These are phyloP conservation scores for Cyanistes caeruleus DNA, from an alignment of 2,113 vertebrate species.

Conservation along the genomic window DNA sequence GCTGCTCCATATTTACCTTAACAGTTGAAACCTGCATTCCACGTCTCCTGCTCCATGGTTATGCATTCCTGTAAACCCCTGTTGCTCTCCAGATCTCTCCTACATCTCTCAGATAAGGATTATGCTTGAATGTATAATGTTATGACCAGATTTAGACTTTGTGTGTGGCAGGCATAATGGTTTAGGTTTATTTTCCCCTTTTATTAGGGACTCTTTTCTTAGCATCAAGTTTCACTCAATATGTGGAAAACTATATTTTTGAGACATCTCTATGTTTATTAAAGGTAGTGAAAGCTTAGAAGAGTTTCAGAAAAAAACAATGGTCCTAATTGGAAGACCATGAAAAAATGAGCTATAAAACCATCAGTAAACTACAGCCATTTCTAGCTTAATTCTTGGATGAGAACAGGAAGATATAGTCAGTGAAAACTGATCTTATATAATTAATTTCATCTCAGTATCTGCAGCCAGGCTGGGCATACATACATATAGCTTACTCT, in stretches of 20 bases:
- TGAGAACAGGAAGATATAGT: background rate
- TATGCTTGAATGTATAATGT: background rate
- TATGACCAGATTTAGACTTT: background rate
- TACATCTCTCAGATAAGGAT: background rate
- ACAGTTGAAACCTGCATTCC: background rate
- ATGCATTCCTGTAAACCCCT: background rate
- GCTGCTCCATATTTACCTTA: background rate
- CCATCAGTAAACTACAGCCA: background rate
- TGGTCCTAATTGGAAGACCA: background rate
- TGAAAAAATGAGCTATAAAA: background rate
- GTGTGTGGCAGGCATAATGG: background rate
- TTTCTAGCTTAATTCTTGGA: background rate
- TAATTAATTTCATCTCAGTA: background rate
- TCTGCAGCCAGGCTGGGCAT: background rate
- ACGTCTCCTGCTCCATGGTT: background rate
- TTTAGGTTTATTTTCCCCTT: fast-evolving
- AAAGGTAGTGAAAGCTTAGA: background rate
- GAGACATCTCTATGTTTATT: background rate
- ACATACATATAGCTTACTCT: background rate
- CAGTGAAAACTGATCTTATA: background rate
- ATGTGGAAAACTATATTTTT: background rate
- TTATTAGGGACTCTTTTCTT: background rate
- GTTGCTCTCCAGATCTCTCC: background rate
- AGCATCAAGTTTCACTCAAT: background rate
- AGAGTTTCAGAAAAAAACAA: background rate